Evolutionary conservation across 1,140 invertebrate species (phyloP).

Genomic region (Atta cephalotes): DNA sequence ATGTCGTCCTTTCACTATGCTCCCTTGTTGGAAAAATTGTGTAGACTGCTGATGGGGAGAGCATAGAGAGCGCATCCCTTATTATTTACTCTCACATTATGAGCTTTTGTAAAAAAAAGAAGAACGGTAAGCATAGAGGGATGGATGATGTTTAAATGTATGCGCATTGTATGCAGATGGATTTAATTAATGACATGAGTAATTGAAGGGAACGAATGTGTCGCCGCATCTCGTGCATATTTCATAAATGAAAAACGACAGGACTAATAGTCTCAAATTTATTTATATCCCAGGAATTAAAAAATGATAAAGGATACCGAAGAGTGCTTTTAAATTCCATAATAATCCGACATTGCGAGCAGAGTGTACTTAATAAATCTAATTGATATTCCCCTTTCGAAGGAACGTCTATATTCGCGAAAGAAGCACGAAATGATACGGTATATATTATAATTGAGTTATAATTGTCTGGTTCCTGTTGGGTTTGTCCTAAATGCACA

Average conservation of each 20-base stretch:
- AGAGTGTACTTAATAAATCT: constrained; percentile 21
- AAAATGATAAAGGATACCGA: neutral
- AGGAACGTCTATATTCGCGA: neutral
- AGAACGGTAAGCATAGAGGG: neutral
- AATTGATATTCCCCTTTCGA: neutral
- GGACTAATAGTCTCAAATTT: neutral
- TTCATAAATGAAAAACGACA: neutral
- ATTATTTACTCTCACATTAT: constrained; percentile 76
- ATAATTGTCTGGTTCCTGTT: constrained; percentile 62
- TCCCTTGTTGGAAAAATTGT: constrained; percentile 61
- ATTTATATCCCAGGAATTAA: constrained; percentile 2
- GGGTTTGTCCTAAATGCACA: constrained; percentile 4
- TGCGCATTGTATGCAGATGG: constrained; percentile 53
- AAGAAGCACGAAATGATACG: constrained; percentile 44
- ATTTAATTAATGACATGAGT: constrained; percentile 74
- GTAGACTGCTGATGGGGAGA: constrained; percentile 46
- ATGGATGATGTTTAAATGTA: constrained; percentile 51
- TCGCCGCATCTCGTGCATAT: neutral
- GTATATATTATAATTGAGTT: constrained; percentile 66
- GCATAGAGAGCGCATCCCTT: constrained; percentile 45
- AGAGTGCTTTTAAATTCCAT: constrained; percentile 6
- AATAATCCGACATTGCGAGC: neutral
- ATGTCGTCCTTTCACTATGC: neutral
- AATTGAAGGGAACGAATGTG: constrained; percentile 56
- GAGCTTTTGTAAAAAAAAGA: constrained; percentile 69